Percentiles rank a stretch among this genome's conserved stretches.
Evolutionary conservation across 2,888 invertebrate species (phyloP).

Genomic region (Andrena camellia): DNA sequence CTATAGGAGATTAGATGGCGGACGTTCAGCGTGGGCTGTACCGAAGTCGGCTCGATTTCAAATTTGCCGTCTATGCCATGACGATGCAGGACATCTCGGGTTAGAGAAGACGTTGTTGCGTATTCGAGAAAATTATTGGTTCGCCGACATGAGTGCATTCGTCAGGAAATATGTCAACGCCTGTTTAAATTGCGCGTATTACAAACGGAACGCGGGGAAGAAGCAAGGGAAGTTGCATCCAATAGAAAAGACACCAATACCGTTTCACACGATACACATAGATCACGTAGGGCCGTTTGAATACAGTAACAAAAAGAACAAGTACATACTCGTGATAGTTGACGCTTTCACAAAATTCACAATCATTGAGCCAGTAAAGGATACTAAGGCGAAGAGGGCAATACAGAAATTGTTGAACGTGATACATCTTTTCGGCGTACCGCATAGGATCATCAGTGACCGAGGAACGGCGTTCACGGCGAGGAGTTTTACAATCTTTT

Average conservation of each 20-base stretch:
- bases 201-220: not conserved
- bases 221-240: not conserved
- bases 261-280: too few relatives aligned
- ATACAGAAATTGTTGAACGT: not conserved
- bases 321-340: not conserved
- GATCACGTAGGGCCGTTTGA: not conserved
- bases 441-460: not conserved
- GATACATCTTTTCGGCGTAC: not conserved
- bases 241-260: too few relatives aligned
- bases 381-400: not conserved
- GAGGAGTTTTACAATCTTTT: not conserved
- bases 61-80: not conserved
- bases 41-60: not conserved
- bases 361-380: not conserved
- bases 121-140: not conserved
- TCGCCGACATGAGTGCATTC: not conserved
- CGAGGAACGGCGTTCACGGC: not conserved
- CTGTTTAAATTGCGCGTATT: not conserved
- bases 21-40: not conserved
- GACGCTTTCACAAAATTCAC: not conserved
- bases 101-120: not conserved
- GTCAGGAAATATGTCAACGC: not conserved
- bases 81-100: not conserved
- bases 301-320: not conserved
- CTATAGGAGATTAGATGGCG: not conserved